These are phyloP conservation scores for Phocoena phocoena DNA, from an alignment of 2,113 vertebrate species.

Conservation along the genomic window DNA sequence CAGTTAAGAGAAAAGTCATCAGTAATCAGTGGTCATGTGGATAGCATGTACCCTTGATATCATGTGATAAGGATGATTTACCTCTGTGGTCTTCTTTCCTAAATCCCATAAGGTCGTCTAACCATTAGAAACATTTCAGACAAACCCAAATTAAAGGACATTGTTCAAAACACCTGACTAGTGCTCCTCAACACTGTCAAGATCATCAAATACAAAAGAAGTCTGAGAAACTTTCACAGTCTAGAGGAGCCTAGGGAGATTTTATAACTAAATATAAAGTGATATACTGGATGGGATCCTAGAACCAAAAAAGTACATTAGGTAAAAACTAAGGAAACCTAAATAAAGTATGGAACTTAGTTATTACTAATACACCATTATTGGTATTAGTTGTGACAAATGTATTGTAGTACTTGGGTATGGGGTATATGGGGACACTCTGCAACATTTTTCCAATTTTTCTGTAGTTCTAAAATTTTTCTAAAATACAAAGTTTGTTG, in stretches of 20 bases:
- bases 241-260: not conserved
- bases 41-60: not conserved
- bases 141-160: not conserved
- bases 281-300: not conserved
- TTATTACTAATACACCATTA: not conserved
- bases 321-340: not conserved
- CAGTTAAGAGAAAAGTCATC: not conserved
- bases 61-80: not conserved
- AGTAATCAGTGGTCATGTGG: not conserved
- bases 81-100: not conserved
- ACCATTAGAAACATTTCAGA: not conserved
- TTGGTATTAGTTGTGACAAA: not conserved
- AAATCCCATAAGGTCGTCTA: not conserved
- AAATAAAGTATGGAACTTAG: not conserved
- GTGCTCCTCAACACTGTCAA: not conserved
- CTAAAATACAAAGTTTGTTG: not conserved
- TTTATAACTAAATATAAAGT: not conserved
- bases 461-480: not conserved
- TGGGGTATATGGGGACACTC: not conserved
- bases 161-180: not conserved
- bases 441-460: not conserved
- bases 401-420: not conserved
- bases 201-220: not conserved
- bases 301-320: not conserved
- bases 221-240: not conserved